phyloP scores from a whole-genome alignment of 2,888 invertebrate genomes.

The Clepsis dumicolana region DNA sequence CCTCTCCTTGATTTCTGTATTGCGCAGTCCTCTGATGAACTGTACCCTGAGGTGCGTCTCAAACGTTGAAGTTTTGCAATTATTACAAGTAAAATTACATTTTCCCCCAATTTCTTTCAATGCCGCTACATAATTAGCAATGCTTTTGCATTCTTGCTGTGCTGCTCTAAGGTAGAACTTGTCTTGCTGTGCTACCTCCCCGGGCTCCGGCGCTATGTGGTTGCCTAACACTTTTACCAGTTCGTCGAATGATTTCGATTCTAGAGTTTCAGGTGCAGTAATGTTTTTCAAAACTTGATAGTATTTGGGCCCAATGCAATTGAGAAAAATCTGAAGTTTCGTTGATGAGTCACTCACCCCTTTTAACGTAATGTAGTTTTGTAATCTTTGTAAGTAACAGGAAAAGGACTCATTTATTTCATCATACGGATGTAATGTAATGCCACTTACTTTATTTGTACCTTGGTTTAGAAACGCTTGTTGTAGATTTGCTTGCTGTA shows the following conservation, averaged over 20 bases:
- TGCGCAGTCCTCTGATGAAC: slow-evolving; percentile 34
- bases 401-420: slow-evolving; percentile 14
- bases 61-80: slow-evolving; percentile 30
- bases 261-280: not conserved
- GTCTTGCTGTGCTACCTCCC: slow-evolving; percentile 15
- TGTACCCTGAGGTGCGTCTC: slow-evolving; percentile 38
- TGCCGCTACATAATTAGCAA: slow-evolving; percentile 21
- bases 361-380: slow-evolving; percentile 7
- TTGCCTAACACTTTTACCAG: not conserved
- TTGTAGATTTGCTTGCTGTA: not conserved
- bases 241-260: not conserved
- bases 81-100: slow-evolving; percentile 39
- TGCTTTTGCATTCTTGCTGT: slow-evolving; percentile 5
- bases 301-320: slow-evolving; percentile 27
- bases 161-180: slow-evolving; percentile 9
- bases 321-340: slow-evolving; percentile 10
- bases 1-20: slow-evolving; percentile 35
- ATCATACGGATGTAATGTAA: slow-evolving; percentile 14
- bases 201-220: slow-evolving; percentile 12
- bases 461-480: not conserved
- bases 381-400: slow-evolving; percentile 3
- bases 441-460: no score
- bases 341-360: not conserved
- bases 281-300: slow-evolving; percentile 27
- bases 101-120: slow-evolving; percentile 37